Evolutionary conservation across 2,113 vertebrate genomes (phyloP).

Genomic region (Columba janthina): DNA sequence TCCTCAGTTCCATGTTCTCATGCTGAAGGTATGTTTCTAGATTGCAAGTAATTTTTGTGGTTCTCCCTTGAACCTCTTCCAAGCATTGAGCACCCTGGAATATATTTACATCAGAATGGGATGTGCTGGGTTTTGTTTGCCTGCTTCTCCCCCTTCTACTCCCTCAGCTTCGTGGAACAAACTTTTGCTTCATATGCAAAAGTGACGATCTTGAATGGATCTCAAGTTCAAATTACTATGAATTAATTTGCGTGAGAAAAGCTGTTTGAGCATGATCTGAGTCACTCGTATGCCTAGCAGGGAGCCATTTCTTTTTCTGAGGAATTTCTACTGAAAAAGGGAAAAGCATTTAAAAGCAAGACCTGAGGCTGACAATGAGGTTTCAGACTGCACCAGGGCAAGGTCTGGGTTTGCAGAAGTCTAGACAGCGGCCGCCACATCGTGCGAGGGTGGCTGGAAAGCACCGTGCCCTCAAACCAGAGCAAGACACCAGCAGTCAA

Average conservation of each 20-base stretch:
- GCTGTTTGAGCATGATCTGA: background rate
- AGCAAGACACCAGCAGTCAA: background rate
- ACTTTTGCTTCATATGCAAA: background rate
- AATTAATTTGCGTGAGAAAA: background rate
- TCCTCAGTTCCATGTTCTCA: background rate
- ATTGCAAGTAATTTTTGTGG: background rate
- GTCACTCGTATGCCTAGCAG: background rate
- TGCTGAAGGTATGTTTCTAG: background rate
- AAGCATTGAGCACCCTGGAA: background rate
- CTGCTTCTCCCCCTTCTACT: background rate
- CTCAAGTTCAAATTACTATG: background rate
- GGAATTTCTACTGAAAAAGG: background rate
- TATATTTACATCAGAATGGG: background rate
- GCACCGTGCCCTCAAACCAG: background rate
- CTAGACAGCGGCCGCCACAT: background rate
- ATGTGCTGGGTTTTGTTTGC: background rate
- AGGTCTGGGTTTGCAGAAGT: constrained; percentile 6
- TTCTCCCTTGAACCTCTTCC: background rate
- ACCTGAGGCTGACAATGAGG: background rate
- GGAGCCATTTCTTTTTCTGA: background rate
- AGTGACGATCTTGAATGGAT: background rate
- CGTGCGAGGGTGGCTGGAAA: background rate
- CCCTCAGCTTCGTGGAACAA: background rate
- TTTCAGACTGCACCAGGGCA: background rate
- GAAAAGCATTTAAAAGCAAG: background rate